Conservation (phyloP, 2,888 invertebrate species). For the Drosophila fulvimacula region DNA sequence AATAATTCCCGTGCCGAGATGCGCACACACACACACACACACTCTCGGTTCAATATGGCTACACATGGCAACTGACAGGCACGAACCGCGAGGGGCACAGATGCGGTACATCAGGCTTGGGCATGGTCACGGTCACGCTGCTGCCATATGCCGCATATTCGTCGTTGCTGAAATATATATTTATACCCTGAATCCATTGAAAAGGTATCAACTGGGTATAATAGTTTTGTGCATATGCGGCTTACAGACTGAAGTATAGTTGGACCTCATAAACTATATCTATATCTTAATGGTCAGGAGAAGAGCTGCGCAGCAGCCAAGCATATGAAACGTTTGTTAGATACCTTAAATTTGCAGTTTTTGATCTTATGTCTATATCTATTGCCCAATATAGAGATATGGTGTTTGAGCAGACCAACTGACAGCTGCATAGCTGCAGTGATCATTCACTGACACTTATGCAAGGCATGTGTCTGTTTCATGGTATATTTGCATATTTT, state of each 20-base stretch:
- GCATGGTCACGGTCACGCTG: constrained; percentile 53
- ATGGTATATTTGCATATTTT: too few species aligned
- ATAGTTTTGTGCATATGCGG: not conserved
- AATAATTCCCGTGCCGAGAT: constrained; percentile 76
- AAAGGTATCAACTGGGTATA: constrained; percentile 3
- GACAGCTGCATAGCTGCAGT: too few species aligned
- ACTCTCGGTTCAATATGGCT: constrained; percentile 25
- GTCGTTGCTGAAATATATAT: constrained; percentile 66
- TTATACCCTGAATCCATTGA: constrained; percentile 8
- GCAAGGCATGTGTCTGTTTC: too few species aligned
- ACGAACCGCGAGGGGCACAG: constrained; percentile 12
- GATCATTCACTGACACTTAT: too few species aligned
- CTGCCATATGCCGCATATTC: constrained; percentile 74
- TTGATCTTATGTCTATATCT: not conserved
- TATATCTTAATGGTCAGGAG: not conserved
- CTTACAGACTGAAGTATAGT: not conserved
- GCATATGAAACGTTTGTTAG: not conserved
- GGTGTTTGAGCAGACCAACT: not conserved
- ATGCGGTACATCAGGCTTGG: not conserved
- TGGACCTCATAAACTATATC: not conserved
- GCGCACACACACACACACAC: constrained; percentile 33
- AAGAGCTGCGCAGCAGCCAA: too few species aligned
- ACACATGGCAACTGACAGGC: constrained; percentile 23
- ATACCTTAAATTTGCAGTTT: not conserved
- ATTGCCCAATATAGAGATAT: not conserved